Conservation (phyloP, 2,888 invertebrate species). For the Ochropleura leucogaster region DNA sequence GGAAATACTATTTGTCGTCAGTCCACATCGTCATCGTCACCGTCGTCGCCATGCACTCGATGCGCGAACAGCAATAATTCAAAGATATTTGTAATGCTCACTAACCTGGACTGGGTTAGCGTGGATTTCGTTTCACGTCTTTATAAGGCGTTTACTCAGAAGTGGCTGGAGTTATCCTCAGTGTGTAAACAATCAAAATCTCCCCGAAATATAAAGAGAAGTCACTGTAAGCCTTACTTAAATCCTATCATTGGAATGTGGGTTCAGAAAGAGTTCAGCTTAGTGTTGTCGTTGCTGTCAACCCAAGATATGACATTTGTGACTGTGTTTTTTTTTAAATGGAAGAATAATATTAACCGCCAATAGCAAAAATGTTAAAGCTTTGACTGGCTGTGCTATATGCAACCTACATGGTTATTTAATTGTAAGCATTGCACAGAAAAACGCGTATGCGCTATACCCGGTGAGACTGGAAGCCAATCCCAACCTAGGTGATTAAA, state of each 20-base stretch:
- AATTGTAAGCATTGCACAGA: background rate
- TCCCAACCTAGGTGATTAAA: background rate
- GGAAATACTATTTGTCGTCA: too few relatives aligned
- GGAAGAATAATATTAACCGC: background rate
- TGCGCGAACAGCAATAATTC: background rate
- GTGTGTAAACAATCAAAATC: background rate
- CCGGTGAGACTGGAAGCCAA: background rate
- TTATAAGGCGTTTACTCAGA: background rate
- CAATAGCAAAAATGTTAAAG: background rate
- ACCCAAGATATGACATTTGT: background rate
- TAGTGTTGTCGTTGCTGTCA: conserved; percentile 20
- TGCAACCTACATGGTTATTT: background rate
- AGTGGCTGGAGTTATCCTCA: background rate
- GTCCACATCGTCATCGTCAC: too few relatives aligned
- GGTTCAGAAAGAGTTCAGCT: conserved; percentile 3
- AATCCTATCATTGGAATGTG: background rate
- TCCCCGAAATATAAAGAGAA: background rate
- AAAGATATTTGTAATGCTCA: background rate
- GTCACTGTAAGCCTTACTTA: background rate
- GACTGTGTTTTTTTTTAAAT: background rate
- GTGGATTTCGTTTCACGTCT: background rate
- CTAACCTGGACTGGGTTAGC: background rate
- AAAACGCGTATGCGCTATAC: background rate
- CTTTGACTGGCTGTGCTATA: background rate
- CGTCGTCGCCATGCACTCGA: too few relatives aligned